Conservation (phyloP, 2,113 vertebrate genomes). For the Aspiorhynchus laticeps region DNA sequence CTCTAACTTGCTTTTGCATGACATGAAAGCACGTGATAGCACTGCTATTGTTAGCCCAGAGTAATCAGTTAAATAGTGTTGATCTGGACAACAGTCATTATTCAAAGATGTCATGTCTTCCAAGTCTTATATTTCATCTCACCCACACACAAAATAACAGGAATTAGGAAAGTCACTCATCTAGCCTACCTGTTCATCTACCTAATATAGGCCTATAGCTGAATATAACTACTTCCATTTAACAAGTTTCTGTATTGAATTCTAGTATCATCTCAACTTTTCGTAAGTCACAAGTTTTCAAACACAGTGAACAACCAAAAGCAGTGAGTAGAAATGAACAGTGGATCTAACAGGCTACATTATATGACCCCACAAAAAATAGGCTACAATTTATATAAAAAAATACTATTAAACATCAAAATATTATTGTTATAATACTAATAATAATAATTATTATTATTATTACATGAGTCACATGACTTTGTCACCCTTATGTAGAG, state of each 20-base stretch:
- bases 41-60: not conserved
- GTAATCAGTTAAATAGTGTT: not conserved
- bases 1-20: slow-evolving; percentile 1
- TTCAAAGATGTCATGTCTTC: not conserved
- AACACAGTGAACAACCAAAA: too few relatives aligned
- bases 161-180: not conserved
- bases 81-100: not conserved
- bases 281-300: not conserved
- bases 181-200: not conserved
- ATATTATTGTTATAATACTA: too few relatives aligned
- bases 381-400: too few relatives aligned
- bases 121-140: not conserved
- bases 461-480: too few relatives aligned
- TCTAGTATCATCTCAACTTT: not conserved
- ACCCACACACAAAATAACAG: not conserved
- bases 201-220: too few relatives aligned
- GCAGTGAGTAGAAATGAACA: too few relatives aligned
- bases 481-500: too few relatives aligned
- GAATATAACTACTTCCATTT: not conserved
- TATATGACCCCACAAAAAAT: not conserved
- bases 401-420: too few relatives aligned
- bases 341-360: not conserved
- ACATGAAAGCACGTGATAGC: not conserved
- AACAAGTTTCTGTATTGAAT: not conserved
- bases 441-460: too few relatives aligned